These are phyloP conservation scores for Yasuhikotakia modesta DNA, from an alignment of 2,797 vertebrate species.

Conservation along the genomic window DNA sequence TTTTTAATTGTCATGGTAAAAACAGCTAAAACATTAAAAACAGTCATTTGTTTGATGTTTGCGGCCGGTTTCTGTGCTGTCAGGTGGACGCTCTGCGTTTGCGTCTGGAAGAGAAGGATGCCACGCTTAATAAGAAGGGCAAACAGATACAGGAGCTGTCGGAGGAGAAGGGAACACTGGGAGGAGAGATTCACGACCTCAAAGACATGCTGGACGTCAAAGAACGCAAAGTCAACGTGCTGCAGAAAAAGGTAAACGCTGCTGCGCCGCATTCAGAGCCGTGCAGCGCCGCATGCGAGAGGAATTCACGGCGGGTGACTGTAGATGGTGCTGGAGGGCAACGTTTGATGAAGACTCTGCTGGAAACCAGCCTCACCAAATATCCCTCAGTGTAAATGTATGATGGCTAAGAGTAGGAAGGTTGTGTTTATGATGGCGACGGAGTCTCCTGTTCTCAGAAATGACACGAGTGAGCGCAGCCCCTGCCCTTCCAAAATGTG, in stretches of 20 bases:
- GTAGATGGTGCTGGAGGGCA: constrained; percentile 71
- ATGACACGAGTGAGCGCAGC: constrained; percentile 45
- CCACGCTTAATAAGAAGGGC: constrained; percentile 92
- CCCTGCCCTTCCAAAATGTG: neutral
- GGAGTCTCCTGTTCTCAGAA: constrained; percentile 51
- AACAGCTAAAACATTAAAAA: too few species aligned
- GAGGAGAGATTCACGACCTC: constrained; percentile 92
- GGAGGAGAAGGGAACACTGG: constrained; percentile 93
- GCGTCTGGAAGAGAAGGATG: constrained; percentile 94
- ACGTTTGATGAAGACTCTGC: neutral
- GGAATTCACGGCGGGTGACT: constrained; percentile 44
- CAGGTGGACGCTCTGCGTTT: constrained; percentile 94
- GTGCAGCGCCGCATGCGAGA: neutral
- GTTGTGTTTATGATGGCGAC: constrained; percentile 55
- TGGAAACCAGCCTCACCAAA: constrained; percentile 36
- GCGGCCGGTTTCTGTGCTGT: neutral
- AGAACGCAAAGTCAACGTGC: constrained; percentile 93
- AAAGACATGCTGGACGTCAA: constrained; percentile 99
- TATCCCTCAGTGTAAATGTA: constrained; percentile 44
- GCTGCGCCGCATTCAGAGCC: neutral
- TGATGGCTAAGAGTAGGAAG: constrained; percentile 51
- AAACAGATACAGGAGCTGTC: constrained; percentile 94
- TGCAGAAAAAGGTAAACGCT: constrained; percentile 93
- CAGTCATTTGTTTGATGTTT: too few species aligned
- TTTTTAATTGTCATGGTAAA: too few species aligned